phyloP scores from a whole-genome alignment of 2,888 invertebrate genomes.

The Dicranocentrus wangi region DNA sequence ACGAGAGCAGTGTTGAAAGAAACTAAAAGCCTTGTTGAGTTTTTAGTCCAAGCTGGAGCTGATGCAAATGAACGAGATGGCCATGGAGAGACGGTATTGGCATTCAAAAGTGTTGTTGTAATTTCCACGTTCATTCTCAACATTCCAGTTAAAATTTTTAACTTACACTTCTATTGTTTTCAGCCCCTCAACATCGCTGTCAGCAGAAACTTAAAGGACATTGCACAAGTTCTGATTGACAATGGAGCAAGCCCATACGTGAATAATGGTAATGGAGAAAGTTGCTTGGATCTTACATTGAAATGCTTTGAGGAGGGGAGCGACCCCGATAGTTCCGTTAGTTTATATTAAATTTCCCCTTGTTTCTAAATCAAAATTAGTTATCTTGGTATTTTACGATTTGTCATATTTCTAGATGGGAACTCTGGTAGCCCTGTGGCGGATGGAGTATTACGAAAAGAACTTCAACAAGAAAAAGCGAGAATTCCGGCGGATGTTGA shows the following conservation, averaged over 20 bases:
- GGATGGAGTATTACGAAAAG: constrained; percentile 12
- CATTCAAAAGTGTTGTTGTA: neutral
- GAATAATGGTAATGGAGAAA: constrained; percentile 5
- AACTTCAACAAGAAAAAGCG: neutral
- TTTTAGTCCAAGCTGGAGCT: neutral
- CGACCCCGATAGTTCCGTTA: neutral
- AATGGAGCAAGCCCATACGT: constrained; percentile 15
- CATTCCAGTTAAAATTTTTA: neutral
- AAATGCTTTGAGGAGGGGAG: neutral
- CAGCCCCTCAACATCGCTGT: constrained; percentile 27
- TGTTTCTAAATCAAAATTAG: neutral
- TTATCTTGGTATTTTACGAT: neutral
- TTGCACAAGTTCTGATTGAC: neutral
- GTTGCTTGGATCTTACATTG: neutral
- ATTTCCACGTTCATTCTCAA: constrained; percentile 1
- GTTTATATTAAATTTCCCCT: no score
- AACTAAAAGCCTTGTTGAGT: neutral
- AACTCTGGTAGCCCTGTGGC: neutral
- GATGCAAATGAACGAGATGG: constrained; percentile 6
- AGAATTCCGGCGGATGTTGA: neutral
- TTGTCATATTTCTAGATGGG: neutral
- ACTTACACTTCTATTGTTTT: constrained; percentile 4
- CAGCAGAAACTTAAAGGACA: neutral
- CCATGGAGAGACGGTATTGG: constrained; percentile 6
- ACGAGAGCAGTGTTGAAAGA: constrained; percentile 16